Base-by-base conservation (phyloP, 2,888 invertebrate genomes). In the Cataglyphis altisquamis region DNA sequence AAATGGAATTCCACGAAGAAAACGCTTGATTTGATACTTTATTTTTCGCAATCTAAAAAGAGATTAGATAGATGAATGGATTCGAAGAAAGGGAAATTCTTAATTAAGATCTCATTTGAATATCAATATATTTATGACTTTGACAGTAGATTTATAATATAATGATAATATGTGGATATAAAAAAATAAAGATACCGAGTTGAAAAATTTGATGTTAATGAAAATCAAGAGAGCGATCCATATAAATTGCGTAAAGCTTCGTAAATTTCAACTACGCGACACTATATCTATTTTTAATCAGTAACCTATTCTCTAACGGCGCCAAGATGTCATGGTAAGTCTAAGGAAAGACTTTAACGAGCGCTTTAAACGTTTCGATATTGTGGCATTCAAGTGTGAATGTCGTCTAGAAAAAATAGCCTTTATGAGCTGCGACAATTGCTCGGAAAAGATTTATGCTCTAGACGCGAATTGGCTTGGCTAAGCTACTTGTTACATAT, bases 401-500 rank as follows among this genome's bases (percentile, higher is more conserved):
- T 18, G 25, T 72, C 18, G 18, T 12, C 25, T 36, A 52, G n/a
- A 4, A 29, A 29, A 72, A 39, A 39, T 25, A n/a, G 39, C n/a
- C 60, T 41, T 25, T 41, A 15, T n/a, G 21, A 73, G 60, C 25
- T 29, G 60, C 41, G 73, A 29, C 73, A 60, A 73, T 73, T n/a
- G 9, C 6, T 6, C 29, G 36, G 41, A 73, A 73, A 36, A 63
- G 75, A 81, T 81, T 74, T 74, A 52, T 63, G 15, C 29, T 52
- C 63, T n/a, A 39, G n/a, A n/a, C 21, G 63, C n/a, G 55, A 52
- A 52, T n/a, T 25, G 2, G 2, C 8, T 63, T 82, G 77, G 62
- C 52, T 70, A 82, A 29, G 41, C 48, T 32, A 32, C 12, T 55
- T 78, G 18, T 32, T 64, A 62, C 77, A 82, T 77, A 21, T 45